Evolutionary conservation across 2,888 invertebrate species (phyloP).

Genomic region (Cantharis lateralis): DNA sequence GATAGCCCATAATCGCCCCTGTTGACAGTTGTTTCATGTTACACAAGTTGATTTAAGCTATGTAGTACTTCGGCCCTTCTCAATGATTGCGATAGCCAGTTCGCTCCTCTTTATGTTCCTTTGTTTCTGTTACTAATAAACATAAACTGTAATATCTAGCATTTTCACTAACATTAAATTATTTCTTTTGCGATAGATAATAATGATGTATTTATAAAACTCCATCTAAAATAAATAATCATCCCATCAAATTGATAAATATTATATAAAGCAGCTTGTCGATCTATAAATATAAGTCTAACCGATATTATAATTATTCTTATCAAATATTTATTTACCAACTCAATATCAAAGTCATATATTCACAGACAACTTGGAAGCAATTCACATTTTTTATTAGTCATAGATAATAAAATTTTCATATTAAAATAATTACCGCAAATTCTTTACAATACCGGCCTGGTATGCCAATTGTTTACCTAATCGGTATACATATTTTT

Average conservation of each 20-base stretch:
- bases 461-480: too few relatives aligned
- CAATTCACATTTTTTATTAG: not conserved
- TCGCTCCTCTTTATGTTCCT: slow-evolving; percentile 28
- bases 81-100: slow-evolving; percentile 46
- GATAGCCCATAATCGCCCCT: slow-evolving; percentile 54
- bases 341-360: not conserved
- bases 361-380: not conserved
- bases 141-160: slow-evolving; percentile 7
- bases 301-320: not conserved
- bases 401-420: not conserved
- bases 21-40: slow-evolving; percentile 54
- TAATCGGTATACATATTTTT: not conserved
- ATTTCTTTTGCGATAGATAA: not conserved
- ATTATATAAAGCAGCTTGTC: not conserved
- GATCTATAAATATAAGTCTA: too few relatives aligned
- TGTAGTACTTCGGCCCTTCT: slow-evolving; percentile 45
- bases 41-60: slow-evolving; percentile 53
- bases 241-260: not conserved
- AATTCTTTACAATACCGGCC: too few relatives aligned
- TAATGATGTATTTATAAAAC: not conserved
- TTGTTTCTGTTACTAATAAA: slow-evolving; percentile 34
- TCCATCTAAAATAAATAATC: not conserved
- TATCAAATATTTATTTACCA: not conserved
- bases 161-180: slow-evolving; percentile 14
- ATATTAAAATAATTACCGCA: not conserved